phyloP scores from a whole-genome alignment of 2,888 invertebrate genomes.

The Leptinotarsa peninsularis region DNA sequence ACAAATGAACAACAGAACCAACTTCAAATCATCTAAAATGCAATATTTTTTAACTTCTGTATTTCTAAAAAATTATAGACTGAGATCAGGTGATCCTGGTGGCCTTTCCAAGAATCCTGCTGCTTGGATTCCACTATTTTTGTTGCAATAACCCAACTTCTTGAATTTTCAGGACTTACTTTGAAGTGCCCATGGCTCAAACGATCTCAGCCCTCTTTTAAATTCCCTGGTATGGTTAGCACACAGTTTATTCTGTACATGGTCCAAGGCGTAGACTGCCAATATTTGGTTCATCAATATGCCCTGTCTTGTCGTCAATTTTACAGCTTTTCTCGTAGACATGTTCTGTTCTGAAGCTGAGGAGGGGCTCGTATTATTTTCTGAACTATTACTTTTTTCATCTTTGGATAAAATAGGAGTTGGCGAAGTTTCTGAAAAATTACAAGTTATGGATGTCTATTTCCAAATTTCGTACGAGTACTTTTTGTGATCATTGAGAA shows the following conservation, averaged over 20 bases:
- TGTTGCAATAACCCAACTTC: too few relatives aligned
- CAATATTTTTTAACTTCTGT: too few relatives aligned
- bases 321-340: conserved; percentile 42
- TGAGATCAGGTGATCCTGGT: too few relatives aligned
- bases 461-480: neutral
- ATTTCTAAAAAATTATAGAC: too few relatives aligned
- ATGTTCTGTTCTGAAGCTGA: neutral
- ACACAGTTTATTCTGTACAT: conserved; percentile 50
- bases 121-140: too few relatives aligned
- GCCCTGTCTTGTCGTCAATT: conserved; percentile 57
- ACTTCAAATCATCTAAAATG: neutral
- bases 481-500: neutral
- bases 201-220: conserved; percentile 53
- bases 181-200: conserved; percentile 61
- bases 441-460: neutral
- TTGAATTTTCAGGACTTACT: conserved; percentile 48
- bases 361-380: neutral
- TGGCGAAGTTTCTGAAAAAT: neutral
- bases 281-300: conserved; percentile 59
- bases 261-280: conserved; percentile 52
- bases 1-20: too few relatives aligned
- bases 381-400: neutral
- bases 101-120: too few relatives aligned
- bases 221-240: conserved; percentile 55
- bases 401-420: neutral